phyloP scores from a whole-genome alignment of 1,140 invertebrate genomes.

The Pygmarrhopalites habei region DNA sequence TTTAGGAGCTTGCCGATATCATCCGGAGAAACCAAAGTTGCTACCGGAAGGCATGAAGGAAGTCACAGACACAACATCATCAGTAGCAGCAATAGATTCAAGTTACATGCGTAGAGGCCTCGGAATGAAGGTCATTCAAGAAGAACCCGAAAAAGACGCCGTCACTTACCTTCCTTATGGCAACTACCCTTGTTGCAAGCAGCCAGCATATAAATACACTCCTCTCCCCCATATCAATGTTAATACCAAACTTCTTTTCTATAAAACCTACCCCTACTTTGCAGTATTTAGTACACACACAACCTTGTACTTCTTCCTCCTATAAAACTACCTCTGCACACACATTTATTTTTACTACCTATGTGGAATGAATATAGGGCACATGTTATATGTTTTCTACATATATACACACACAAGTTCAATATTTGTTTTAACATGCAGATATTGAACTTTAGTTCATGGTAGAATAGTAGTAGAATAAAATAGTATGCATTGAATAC shows the following conservation, averaged over 20 bases:
- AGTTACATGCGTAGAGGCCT: no score
- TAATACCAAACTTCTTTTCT: conserved; percentile 41
- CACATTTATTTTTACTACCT: no score
- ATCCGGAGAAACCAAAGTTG: conserved; percentile 46
- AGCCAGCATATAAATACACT: not conserved
- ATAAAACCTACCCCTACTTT: no score
- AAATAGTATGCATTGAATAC: no score
- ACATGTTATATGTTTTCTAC: conserved; percentile 34
- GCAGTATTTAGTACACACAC: no score
- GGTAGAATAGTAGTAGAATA: no score
- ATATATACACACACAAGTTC: not conserved
- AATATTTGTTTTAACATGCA: conserved; percentile 22
- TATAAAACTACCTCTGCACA: no score
- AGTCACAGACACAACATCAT: no score
- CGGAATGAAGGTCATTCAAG: not conserved
- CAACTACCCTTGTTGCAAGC: conserved; percentile 20
- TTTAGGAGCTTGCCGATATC: conserved; percentile 70
- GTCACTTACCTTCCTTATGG: conserved; percentile 13
- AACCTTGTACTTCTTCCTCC: no score
- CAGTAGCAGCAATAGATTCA: no score
- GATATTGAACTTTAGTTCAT: no score
- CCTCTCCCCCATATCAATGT: conserved; percentile 25
- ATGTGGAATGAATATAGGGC: conserved; percentile 41
- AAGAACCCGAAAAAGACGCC: not conserved
- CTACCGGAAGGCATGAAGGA: no score